A percentile compares a stretch with the other conserved stretches of the same genome.
These are phyloP conservation scores for Megamerina dolium DNA, from an alignment of 2,888 invertebrate genomes.

Conservation along the genomic window DNA sequence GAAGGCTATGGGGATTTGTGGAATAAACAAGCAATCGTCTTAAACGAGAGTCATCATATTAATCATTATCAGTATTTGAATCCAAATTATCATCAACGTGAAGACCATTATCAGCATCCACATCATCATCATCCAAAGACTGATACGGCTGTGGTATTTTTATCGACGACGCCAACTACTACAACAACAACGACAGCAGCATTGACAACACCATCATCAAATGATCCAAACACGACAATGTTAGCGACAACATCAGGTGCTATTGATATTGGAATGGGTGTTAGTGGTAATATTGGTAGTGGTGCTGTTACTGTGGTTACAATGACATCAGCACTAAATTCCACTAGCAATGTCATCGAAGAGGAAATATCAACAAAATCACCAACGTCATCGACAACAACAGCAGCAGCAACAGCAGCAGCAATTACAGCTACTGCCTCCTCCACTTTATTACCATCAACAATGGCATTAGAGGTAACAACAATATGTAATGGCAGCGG, in stretches of 20 bases:
- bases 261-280: constrained; percentile 1
- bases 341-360: constrained; percentile 16
- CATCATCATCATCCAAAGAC: constrained; percentile 24
- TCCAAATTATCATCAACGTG: constrained; percentile 24
- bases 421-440: constrained; percentile 11
- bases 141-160: constrained; percentile 15
- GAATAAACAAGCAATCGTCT: constrained; percentile 47
- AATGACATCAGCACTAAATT: not conserved
- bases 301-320: constrained; percentile 7
- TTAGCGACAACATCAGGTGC: constrained; percentile 1
- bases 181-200: constrained; percentile 21
- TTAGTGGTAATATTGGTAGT: constrained; percentile 10
- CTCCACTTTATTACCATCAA: constrained; percentile 4
- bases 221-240: constrained; percentile 13
- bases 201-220: constrained; percentile 15
- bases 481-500: not conserved
- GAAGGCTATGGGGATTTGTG: constrained; percentile 49
- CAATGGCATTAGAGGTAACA: constrained; percentile 5
- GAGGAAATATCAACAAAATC: constrained; percentile 17
- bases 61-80: constrained; percentile 18
- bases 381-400: constrained; percentile 8
- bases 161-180: constrained; percentile 20
- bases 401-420: constrained; percentile 15
- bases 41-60: constrained; percentile 45
- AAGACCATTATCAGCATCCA: constrained; percentile 18